A percentile compares a stretch with the other conserved stretches of the same genome.
These are phyloP conservation scores for Timandra comae DNA, from an alignment of 2,888 invertebrate species.

Conservation along the genomic window DNA sequence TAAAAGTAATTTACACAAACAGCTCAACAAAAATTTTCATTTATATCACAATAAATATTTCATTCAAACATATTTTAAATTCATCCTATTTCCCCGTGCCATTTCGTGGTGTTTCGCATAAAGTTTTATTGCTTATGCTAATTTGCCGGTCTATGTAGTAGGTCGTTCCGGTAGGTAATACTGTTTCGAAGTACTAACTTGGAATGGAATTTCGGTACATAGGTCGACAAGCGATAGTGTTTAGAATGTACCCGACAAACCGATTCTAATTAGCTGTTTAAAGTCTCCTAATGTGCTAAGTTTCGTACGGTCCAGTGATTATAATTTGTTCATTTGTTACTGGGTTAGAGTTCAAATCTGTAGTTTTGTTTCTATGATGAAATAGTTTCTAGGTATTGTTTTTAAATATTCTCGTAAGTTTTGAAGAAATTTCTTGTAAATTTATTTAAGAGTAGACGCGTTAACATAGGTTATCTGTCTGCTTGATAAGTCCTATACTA, in stretches of 20 bases:
- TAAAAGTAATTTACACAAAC: too few relatives aligned
- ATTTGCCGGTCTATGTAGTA: constrained; percentile 35
- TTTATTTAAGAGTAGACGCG: too few relatives aligned
- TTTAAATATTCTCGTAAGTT: too few relatives aligned
- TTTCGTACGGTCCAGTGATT: background rate
- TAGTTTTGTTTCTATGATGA: too few relatives aligned
- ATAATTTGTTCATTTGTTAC: too few relatives aligned
- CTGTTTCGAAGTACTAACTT: constrained; percentile 15
- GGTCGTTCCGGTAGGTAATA: constrained; percentile 17
- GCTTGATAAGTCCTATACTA: too few relatives aligned
- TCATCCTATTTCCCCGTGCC: constrained; percentile 8
- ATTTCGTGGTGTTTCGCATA: constrained; percentile 20
- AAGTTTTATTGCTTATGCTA: constrained; percentile 56
- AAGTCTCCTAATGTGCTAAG: constrained; percentile 6
- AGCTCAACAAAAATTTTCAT: too few relatives aligned
- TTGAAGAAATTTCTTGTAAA: too few relatives aligned
- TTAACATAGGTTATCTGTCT: too few relatives aligned
- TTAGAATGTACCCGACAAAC: constrained; percentile 16
- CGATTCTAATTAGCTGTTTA: constrained; percentile 23
- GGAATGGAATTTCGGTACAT: constrained; percentile 23
- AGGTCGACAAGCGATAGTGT: constrained; percentile 24
- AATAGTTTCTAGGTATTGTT: too few relatives aligned
- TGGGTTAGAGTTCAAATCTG: too few relatives aligned
- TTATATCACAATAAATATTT: too few relatives aligned
- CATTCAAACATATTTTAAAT: background rate